Evolutionary conservation across 2,888 invertebrate genomes (phyloP).

Genomic region (Pocota personata): DNA sequence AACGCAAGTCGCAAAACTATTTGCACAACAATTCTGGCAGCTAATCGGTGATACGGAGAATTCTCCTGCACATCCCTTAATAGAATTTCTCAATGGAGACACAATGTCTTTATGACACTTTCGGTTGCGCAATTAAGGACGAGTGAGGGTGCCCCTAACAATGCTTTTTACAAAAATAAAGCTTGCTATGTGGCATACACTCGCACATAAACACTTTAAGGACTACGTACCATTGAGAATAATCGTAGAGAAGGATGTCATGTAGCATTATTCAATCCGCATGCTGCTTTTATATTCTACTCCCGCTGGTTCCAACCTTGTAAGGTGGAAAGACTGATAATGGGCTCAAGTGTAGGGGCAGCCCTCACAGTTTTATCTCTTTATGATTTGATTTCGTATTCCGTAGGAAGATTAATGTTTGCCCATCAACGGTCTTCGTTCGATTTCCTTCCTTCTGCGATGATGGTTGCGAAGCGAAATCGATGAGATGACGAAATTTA

Average conservation of each 20-base stretch:
- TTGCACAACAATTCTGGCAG: constrained; percentile 7
- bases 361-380: constrained; percentile 29
- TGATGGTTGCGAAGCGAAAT: constrained; percentile 1
- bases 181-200: not conserved
- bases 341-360: constrained; percentile 9
- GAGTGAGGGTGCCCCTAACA: not conserved
- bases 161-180: not conserved
- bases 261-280: constrained; percentile 20
- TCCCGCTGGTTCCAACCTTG: constrained; percentile 7
- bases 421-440: constrained; percentile 44
- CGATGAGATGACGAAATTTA: constrained; percentile 18
- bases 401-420: constrained; percentile 51
- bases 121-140: not conserved
- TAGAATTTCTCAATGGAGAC: constrained; percentile 7
- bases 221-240: not conserved
- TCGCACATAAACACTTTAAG: not conserved
- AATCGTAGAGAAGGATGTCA: not conserved
- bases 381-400: constrained; percentile 45
- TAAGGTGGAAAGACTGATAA: constrained; percentile 13
- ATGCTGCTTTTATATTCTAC: constrained; percentile 8
- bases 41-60: constrained; percentile 29
- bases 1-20: constrained; percentile 5
- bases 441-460: constrained; percentile 1
- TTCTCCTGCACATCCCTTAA: constrained; percentile 18
- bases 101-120: constrained; percentile 22